A percentile compares a stretch with the other conserved stretches of the same genome.
Conservation (phyloP, 2,113 vertebrate genomes). For the Aplodontia rufa region DNA sequence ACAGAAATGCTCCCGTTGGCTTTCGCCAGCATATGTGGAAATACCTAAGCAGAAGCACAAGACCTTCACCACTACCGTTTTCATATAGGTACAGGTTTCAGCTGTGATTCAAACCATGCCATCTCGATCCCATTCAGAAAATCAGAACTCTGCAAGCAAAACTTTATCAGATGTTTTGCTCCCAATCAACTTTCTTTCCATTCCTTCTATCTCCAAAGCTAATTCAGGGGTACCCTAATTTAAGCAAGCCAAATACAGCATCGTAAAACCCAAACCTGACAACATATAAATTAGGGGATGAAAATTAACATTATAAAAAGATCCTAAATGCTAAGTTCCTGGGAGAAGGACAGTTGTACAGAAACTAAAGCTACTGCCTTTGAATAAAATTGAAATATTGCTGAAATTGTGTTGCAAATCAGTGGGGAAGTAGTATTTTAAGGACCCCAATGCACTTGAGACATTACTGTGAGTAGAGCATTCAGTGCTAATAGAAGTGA, state of each 20-base stretch:
- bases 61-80: background rate
- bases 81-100: constrained; percentile 51
- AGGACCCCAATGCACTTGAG: background rate
- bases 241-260: constrained; percentile 42
- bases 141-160: constrained; percentile 70
- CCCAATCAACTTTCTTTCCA: constrained; percentile 66
- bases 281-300: constrained; percentile 47
- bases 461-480: background rate
- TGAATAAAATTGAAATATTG: background rate
- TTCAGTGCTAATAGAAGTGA: background rate
- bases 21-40: background rate
- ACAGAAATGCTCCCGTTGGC: background rate
- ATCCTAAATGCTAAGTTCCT: background rate
- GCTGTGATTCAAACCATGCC: constrained; percentile 51
- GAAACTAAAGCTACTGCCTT: constrained; percentile 6
- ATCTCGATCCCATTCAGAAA: constrained; percentile 79
- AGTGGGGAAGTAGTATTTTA: background rate
- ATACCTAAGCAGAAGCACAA: background rate
- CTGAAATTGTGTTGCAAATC: background rate
- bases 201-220: constrained; percentile 68
- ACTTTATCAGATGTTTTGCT: constrained; percentile 75
- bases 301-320: constrained; percentile 46
- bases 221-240: constrained; percentile 65
- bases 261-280: constrained; percentile 7
- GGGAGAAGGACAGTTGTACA: background rate